Evolutionary conservation across 2,113 vertebrate genomes (phyloP).

Genomic region (Phalacrocorax aristotelis): DNA sequence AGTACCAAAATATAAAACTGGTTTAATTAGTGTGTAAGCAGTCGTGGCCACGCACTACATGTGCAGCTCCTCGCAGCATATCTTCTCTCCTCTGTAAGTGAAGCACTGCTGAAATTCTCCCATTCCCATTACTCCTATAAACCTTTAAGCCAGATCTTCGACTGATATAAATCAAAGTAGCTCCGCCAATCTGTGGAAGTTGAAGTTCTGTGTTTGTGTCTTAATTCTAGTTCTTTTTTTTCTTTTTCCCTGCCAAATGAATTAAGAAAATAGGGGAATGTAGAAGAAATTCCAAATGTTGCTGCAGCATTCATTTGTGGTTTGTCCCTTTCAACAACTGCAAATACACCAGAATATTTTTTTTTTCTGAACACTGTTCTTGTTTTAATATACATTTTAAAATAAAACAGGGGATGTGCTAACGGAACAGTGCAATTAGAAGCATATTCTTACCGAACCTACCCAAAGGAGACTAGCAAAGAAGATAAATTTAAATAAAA

Average conservation of each 20-base stretch:
- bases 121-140: not conserved
- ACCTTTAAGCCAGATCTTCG: not conserved
- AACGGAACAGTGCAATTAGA: not conserved
- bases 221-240: not conserved
- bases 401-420: constrained; percentile 1
- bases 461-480: not conserved
- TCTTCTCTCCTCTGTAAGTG: not conserved
- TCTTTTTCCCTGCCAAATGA: not conserved
- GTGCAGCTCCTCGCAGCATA: not conserved
- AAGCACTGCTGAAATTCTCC: not conserved
- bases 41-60: not conserved
- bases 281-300: not conserved
- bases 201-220: not conserved
- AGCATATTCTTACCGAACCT: not conserved
- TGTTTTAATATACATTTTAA: not conserved
- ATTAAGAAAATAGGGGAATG: not conserved
- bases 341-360: not conserved
- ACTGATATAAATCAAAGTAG: not conserved
- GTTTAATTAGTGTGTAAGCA: constrained; percentile 39
- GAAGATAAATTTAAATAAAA: not conserved
- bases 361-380: not conserved
- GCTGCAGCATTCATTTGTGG: not conserved
- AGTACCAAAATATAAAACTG: constrained; percentile 9
- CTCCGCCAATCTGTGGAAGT: not conserved
- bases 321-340: constrained; percentile 4